Conservation (phyloP, 2,888 invertebrate species). For the Caenorhabditis sp. region DNA sequence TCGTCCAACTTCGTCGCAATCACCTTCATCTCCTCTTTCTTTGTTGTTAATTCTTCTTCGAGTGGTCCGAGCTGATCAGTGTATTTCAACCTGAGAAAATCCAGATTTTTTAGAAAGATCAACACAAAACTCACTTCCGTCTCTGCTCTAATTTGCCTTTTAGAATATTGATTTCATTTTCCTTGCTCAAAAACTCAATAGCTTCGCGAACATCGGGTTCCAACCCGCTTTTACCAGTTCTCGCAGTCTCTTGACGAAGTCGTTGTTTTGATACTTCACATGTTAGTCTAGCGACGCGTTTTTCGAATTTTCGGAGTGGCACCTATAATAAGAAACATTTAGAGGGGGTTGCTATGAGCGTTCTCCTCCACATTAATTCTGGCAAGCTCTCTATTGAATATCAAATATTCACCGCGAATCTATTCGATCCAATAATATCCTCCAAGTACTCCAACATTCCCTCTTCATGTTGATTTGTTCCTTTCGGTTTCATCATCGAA, state of each 20-base stretch:
- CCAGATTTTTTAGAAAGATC: background rate
- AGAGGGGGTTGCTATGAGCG: no score
- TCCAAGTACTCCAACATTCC: constrained; percentile 98
- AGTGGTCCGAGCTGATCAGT: background rate
- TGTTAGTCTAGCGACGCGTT: constrained; percentile 1
- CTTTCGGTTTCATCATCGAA: constrained; percentile 97
- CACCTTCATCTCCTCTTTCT: constrained; percentile 14
- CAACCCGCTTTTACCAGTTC: background rate
- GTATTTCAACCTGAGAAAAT: background rate
- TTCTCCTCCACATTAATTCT: no score
- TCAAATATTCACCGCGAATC: no score
- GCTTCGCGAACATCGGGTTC: constrained; percentile 11
- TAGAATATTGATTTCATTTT: background rate
- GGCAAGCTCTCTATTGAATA: no score
- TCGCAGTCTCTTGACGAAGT: no score
- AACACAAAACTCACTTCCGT: background rate
- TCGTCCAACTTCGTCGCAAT: constrained; percentile 8
- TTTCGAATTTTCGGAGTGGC: background rate
- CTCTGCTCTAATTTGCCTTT: constrained; percentile 3
- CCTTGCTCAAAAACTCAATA: background rate
- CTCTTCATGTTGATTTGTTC: constrained; percentile 77
- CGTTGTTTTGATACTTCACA: constrained; percentile 3
- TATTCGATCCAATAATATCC: constrained; percentile 87
- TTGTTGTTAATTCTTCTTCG: constrained; percentile 3
- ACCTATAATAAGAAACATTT: no score